Percentiles rank a stretch among this genome's conserved stretches.
Conservation (phyloP, 30 jellyfish, hydroid and myxozoan species). For the Nemopilema nomurai region DNA sequence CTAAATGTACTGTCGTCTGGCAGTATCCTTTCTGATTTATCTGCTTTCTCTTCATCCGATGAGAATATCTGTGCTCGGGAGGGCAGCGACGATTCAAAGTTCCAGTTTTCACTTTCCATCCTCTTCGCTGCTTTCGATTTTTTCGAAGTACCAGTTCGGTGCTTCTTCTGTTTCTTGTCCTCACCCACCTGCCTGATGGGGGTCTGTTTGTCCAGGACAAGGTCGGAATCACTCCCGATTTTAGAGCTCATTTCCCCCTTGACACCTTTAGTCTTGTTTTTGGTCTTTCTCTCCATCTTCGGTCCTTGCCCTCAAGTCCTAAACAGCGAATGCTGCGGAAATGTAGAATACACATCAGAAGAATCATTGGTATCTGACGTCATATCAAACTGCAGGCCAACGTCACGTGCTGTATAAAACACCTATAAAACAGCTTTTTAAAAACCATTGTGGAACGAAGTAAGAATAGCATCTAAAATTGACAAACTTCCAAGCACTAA, state of each 20-base stretch:
- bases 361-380: not conserved
- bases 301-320: not conserved
- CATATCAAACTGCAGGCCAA: not conserved
- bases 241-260: not conserved
- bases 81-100: not conserved
- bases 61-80: constrained; percentile 15
- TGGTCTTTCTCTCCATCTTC: not conserved
- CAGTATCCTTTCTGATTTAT: not conserved
- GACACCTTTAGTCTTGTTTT: not conserved
- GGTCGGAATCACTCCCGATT: not conserved
- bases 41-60: constrained; percentile 4
- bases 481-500: too few relatives aligned
- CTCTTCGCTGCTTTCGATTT: not conserved
- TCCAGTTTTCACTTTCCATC: constrained; percentile 4
- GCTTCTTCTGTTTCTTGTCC: not conserved
- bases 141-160: not conserved
- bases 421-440: too few relatives aligned
- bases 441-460: too few relatives aligned
- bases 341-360: not conserved
- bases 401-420: not conserved
- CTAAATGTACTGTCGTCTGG: constrained; percentile 18
- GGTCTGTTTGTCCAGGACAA: not conserved
- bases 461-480: too few relatives aligned
- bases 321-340: not conserved
- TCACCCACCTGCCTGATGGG: not conserved